These are phyloP conservation scores for Babylonia areolata DNA, from an alignment of 1,140 invertebrate genomes.

Conservation along the genomic window DNA sequence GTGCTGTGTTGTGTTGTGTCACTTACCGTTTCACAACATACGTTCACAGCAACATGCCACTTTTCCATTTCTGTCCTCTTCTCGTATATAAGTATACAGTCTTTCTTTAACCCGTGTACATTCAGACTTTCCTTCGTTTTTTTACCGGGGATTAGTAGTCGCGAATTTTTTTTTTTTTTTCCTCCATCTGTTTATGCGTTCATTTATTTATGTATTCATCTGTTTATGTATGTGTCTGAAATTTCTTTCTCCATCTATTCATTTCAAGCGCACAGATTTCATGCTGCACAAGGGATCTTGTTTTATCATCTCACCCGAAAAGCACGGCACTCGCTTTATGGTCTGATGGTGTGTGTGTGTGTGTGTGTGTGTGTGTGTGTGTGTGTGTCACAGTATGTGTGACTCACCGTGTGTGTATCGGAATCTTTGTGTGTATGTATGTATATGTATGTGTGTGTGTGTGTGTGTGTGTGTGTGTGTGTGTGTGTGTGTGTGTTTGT, in stretches of 20 bases:
- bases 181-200: not conserved
- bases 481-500: not conserved
- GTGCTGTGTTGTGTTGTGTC: no score
- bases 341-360: no score
- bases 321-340: not conserved
- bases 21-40: no score
- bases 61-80: no score
- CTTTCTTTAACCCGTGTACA: no score
- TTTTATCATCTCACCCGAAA: no score
- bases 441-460: slow-evolving; percentile 10
- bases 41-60: no score
- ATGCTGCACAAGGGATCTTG: no score
- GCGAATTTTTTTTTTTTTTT: not conserved
- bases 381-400: not conserved
- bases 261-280: not conserved
- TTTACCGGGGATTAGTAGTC: no score
- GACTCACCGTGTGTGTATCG: not conserved
- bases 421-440: not conserved
- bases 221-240: not conserved
- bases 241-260: not conserved
- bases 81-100: no score
- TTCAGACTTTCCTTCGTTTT: no score
- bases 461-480: not conserved
- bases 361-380: not conserved
- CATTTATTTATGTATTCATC: not conserved